A percentile compares a stretch with the other conserved stretches of the same genome.
These are phyloP conservation scores for Leptinotarsa juncta DNA, from an alignment of 2,888 invertebrate species.

Conservation along the genomic window DNA sequence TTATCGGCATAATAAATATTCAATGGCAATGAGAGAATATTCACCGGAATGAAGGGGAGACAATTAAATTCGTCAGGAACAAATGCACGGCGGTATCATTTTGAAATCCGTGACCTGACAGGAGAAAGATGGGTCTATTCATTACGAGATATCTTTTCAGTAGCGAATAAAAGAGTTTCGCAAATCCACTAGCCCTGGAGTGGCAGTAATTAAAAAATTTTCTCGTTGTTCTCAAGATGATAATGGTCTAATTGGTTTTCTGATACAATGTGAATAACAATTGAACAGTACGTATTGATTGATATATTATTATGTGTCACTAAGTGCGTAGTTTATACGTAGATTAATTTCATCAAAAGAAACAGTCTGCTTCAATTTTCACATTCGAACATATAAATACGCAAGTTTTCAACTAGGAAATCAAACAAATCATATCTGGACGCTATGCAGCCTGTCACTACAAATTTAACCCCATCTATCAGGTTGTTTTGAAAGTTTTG, in stretches of 20 bases:
- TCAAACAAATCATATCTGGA: too few species aligned
- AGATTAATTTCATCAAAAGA: too few species aligned
- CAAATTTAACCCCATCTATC: too few species aligned
- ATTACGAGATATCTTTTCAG: not conserved
- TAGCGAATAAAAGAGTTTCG: not conserved
- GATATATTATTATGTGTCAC: too few species aligned
- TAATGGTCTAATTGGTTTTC: not conserved
- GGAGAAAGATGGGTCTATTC: not conserved
- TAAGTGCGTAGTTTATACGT: too few species aligned
- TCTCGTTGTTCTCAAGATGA: not conserved
- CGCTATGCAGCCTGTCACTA: too few species aligned
- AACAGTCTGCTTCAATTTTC: too few species aligned
- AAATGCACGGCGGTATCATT: constrained; percentile 2
- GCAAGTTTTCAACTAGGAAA: too few species aligned
- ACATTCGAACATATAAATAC: too few species aligned
- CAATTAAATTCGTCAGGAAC: constrained; percentile 9
- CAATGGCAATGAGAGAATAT: constrained; percentile 3
- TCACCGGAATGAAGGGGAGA: not conserved
- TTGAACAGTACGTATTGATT: too few species aligned
- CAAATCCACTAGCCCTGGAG: not conserved
- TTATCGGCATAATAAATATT: constrained; percentile 13
- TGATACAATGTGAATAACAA: not conserved
- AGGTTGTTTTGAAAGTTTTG: too few species aligned
- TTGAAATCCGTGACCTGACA: not conserved
- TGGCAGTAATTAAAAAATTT: not conserved